Evolutionary conservation across 1,140 invertebrate genomes (phyloP), one percentile per base, ranked within the genome.

Genomic region (Drosophila ohnishii): DNA sequence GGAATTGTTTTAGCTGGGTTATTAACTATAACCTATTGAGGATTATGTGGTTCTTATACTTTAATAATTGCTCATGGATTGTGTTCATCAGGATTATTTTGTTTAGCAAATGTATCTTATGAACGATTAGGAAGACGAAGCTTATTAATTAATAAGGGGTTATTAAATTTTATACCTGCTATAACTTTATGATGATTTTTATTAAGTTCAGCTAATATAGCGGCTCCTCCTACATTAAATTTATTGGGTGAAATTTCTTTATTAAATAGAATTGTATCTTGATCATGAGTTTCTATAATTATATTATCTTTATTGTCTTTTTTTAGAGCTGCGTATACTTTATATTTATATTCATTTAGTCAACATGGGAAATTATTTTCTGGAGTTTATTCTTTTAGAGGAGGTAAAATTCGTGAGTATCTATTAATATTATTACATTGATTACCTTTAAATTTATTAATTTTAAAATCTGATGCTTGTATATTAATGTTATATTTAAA

Each of bases 61-160:
- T 93, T 95, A 92, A 95, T 95, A 93, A 90, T 95, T 91, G 92
- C 92, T 73, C 94, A 95, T 94, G 94, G 94, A 4, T 86, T 94
- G 75, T 94, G 93, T 93, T 95, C 94, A 58, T 95, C 94, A 4
- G 94, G 93, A 0, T 91, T 95, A 92, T 95, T 95, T 94, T 94
- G 92, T 94, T 92, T 95, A 91, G 93, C 93, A 34, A 94, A 94
- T 94, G 91, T 94, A 79, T 92, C 80, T 84, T 95, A 95, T 94
- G 93, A 94, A 76, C 92, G 92, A 4, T 78, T 92, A 78, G 16
- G 57, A 0, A 92, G 90, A 16, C 91, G 90, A 32, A 92, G 90
- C 32, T 70, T 91, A 53, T 91, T 90, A 85, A 90, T 92, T 82
- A 92, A 92, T 91, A 92, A 92, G 53, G 91, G 92, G 0, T 67